Base-by-base conservation (phyloP, 2,797 vertebrate species). In the Microcaecilia unicolor region DNA sequence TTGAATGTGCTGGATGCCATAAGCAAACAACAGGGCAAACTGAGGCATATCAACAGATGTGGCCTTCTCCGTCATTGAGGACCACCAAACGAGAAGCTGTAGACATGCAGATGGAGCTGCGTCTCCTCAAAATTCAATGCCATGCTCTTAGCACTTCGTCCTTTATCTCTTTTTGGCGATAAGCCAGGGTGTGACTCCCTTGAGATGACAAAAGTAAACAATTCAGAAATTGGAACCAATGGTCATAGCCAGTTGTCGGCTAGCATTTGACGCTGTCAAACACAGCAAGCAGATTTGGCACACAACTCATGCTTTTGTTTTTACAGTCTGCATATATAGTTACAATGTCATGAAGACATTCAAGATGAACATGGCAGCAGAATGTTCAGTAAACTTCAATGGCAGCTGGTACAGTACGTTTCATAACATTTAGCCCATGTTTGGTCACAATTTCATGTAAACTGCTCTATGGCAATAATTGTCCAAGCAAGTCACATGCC, bases 101-200 rank as follows among this genome's bases (percentile, higher is more conserved):
- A 60, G 72, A 61, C 59, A 73, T 66, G 74, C 61, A 74, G 71
- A 55, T 48, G 43, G 57, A 57, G 70, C 68, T 32, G 70, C 74
- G 72, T 62, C 68, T 67, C 60, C 76, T 78, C 84, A 83, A 82
- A 81, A 81, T 84, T 62, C 68, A 80, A 81, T 78, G 78, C 58
- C 64, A 56, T 51, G 58, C 58, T 50, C 55, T 50, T 65, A 41
- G 58, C 48, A 72, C 45, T 51, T 47, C 28, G 47, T 58, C 37
- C 37, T 37, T 79, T 74, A 82, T 81, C 72, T 80, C 72, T 72
- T 78, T 83, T 91, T 90, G 83, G 93, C 96, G 76, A 99, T 92
- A 77, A 99, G 90, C 96, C 96, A 99, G 20, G 96, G 96, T 28
- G 93, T 99, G 70, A 97, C 91, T 80, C 96, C 96, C 96, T 99